Conservation (phyloP, 2,888 invertebrate species). For the Pyrrhopygopsis socrates region DNA sequence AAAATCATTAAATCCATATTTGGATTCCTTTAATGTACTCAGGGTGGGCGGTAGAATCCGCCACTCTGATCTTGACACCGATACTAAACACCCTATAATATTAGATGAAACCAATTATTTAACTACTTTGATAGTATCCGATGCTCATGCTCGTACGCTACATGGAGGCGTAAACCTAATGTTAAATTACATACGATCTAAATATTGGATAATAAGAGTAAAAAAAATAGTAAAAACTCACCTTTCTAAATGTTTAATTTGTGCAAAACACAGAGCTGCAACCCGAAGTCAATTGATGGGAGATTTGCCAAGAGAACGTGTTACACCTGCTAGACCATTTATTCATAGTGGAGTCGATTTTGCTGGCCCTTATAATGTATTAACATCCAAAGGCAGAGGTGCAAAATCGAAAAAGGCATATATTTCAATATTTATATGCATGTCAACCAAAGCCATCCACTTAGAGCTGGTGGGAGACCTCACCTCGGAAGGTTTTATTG, state of each 20-base stretch:
- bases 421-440: constrained; percentile 21
- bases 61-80: background rate
- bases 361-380: constrained; percentile 27
- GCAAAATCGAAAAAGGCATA: constrained; percentile 20
- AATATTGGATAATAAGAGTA: background rate
- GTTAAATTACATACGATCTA: background rate
- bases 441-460: too few relatives aligned
- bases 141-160: background rate
- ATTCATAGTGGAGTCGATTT: constrained; percentile 41
- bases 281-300: constrained; percentile 41
- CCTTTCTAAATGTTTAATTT: background rate
- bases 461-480: too few relatives aligned
- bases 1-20: too few relatives aligned
- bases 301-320: constrained; percentile 11
- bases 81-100: background rate
- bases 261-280: constrained; percentile 20
- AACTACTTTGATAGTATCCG: background rate
- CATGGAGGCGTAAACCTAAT: background rate
- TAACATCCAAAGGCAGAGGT: constrained; percentile 27
- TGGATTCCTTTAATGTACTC: too few relatives aligned
- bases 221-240: background rate
- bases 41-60: background rate
- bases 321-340: constrained; percentile 25
- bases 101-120: background rate
- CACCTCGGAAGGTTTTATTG: too few relatives aligned